Percentiles rank a stretch among this genome's conserved stretches.
Evolutionary conservation across 2,888 invertebrate genomes (phyloP).

Genomic region (Prosapia bicincta): DNA sequence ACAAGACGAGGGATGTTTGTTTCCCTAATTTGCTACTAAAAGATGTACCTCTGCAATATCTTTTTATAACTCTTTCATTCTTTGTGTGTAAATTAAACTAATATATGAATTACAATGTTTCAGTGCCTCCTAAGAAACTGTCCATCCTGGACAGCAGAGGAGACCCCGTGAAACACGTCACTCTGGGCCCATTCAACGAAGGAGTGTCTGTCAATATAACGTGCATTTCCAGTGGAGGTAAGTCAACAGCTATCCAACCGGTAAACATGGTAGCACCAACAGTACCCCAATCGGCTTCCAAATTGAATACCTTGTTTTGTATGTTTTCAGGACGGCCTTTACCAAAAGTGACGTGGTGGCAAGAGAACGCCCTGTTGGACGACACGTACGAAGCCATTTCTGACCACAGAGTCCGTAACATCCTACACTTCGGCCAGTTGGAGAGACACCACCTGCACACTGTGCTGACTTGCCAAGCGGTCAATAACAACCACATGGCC

Average conservation of each 20-base stretch:
- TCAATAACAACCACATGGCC: conserved; percentile 66
- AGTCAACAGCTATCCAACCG: too few relatives aligned
- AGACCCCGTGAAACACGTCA: conserved; percentile 67
- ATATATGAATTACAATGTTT: too few relatives aligned
- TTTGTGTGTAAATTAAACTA: too few relatives aligned
- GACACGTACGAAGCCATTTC: conserved; percentile 65
- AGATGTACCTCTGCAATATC: too few relatives aligned
- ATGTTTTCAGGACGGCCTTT: conserved; percentile 62
- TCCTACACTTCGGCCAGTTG: conserved; percentile 63
- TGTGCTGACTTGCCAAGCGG: conserved; percentile 67
- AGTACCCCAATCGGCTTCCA: too few relatives aligned
- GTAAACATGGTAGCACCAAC: too few relatives aligned
- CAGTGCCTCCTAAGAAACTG: conserved; percentile 80
- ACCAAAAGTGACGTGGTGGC: conserved; percentile 75
- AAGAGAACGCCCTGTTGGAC: conserved; percentile 67
- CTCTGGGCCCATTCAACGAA: conserved; percentile 81
- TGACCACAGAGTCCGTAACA: conserved; percentile 64
- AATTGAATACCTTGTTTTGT: background rate
- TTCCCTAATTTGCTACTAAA: too few relatives aligned
- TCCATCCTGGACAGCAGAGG: conserved; percentile 78
- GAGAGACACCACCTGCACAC: conserved; percentile 66
- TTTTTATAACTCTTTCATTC: too few relatives aligned
- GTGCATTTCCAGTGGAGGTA: conserved; percentile 84
- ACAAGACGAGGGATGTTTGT: too few relatives aligned
- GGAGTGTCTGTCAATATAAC: conserved; percentile 77